phyloP scores from a whole-genome alignment of 2,888 invertebrate genomes.

The Clostera curtula region DNA sequence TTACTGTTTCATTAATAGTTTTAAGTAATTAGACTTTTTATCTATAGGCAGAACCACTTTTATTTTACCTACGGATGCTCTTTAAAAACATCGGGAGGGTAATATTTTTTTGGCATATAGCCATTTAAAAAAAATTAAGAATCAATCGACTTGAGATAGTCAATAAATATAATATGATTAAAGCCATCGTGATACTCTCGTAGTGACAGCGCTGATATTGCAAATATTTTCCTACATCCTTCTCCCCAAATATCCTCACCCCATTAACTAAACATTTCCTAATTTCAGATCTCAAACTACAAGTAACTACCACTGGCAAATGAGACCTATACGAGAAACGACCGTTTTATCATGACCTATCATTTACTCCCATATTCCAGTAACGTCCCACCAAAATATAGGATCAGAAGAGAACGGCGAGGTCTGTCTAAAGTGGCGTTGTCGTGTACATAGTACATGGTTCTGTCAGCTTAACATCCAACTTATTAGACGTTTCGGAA shows the following conservation, averaged over 20 bases:
- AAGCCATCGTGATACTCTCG: no score
- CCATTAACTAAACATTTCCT: slow-evolving; percentile 57
- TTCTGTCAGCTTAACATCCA: slow-evolving; percentile 68
- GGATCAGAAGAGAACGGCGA: slow-evolving; percentile 18
- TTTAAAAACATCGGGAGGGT: no score
- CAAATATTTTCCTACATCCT: slow-evolving; percentile 24
- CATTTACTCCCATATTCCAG: slow-evolving; percentile 21
- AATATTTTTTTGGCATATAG: no score
- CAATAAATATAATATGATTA: no score
- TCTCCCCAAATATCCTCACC: no score
- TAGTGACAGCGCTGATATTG: no score
- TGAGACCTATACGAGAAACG: slow-evolving; percentile 48
- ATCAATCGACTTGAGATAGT: no score
- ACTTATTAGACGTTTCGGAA: slow-evolving; percentile 74
- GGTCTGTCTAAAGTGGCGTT: slow-evolving; percentile 40
- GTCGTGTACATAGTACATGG: slow-evolving; percentile 58
- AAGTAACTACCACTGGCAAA: slow-evolving; percentile 56
- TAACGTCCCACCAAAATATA: slow-evolving; percentile 21
- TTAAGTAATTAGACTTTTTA: no score
- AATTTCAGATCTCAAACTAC: slow-evolving; percentile 51
- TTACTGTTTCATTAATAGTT: no score
- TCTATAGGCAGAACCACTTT: no score
- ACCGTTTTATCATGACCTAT: slow-evolving; percentile 38
- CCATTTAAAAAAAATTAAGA: no score
- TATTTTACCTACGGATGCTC: no score